These are phyloP conservation scores for Poeciliopsis turneri DNA, from an alignment of 2,797 vertebrate species.

Conservation along the genomic window DNA sequence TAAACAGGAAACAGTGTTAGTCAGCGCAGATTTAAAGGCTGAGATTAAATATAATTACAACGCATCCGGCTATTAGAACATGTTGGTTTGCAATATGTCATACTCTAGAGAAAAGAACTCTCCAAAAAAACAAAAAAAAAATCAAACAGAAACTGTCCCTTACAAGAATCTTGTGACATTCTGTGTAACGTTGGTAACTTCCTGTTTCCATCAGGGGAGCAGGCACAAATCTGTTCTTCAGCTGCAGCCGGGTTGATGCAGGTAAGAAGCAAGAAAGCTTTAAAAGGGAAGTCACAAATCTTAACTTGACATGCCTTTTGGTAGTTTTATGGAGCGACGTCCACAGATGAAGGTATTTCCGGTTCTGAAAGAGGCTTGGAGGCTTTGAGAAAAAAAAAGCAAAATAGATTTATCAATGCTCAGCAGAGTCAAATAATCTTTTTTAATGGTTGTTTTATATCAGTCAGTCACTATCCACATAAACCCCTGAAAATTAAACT, in stretches of 20 bases:
- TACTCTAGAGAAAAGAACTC: neutral
- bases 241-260: slow-evolving; percentile 74
- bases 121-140: neutral
- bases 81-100: neutral
- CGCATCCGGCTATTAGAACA: neutral
- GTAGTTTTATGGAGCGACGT: neutral
- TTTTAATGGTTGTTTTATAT: neutral
- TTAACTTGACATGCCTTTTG: neutral
- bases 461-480: neutral
- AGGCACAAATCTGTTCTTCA: slow-evolving; percentile 80
- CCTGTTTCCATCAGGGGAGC: slow-evolving; percentile 74
- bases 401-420: neutral
- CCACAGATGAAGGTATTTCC: neutral
- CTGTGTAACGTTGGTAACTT: slow-evolving; percentile 26
- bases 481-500: neutral
- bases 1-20: slow-evolving; percentile 37
- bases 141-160: neutral
- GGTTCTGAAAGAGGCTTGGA: neutral
- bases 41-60: neutral
- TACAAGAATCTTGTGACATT: slow-evolving; percentile 6
- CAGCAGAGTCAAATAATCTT: neutral
- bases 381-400: neutral
- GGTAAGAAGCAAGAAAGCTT: slow-evolving; percentile 53
- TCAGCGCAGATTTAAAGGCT: neutral
- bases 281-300: neutral